Evolutionary conservation across 2,888 invertebrate genomes (phyloP), one percentile per base, ranked within the genome.

Genomic region (Ceraclea dissimilis): DNA sequence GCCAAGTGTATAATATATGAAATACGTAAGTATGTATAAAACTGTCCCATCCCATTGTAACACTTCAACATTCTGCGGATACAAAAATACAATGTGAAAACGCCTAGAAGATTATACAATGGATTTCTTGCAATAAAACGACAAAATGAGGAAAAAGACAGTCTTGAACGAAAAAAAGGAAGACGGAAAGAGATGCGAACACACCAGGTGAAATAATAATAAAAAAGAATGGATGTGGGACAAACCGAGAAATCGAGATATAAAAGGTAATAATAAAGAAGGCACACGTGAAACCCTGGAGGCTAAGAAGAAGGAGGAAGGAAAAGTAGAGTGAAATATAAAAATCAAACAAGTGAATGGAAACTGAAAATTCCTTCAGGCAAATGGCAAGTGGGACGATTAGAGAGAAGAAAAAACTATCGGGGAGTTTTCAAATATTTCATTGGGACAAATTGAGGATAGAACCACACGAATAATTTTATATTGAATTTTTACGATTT

Each of bases 241-340:
- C 22, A 46, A 57, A 54, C 54, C 49, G 49, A 44, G 50, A 49
- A 56, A 61, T 61, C 57, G 60, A 50, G 57, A 59, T 58, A 61
- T 61, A 60, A 60, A 57, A 60, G 60, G 55, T 49, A 57, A 57
- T 46, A 54, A 54, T 48, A 54, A 54, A 4, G 49, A 49, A 31
- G 49, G 22, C 44, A 34, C 54, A 39, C 16, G 20, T 22, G 26
- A 26, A 26, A 26, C 26, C 26, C 26, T 10, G 4, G 26, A 26
- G 26, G 26, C 26, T 26, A 26, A 26, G 26, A 6, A 26, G 43
- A 20, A 26, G 17, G 46, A 16, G 31, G 26, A 17, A 17, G 33
- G 47, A n/a, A 34, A 16, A 13, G 13, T 8, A 13, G 39, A 16
- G 39, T 13, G 39, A 39, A 39, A 39, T 47, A 48, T 51, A 58